A percentile compares a stretch with the other conserved stretches of the same genome.
Evolutionary conservation across 2,888 invertebrate genomes (phyloP).

Genomic region (Emmelina monodactyla): DNA sequence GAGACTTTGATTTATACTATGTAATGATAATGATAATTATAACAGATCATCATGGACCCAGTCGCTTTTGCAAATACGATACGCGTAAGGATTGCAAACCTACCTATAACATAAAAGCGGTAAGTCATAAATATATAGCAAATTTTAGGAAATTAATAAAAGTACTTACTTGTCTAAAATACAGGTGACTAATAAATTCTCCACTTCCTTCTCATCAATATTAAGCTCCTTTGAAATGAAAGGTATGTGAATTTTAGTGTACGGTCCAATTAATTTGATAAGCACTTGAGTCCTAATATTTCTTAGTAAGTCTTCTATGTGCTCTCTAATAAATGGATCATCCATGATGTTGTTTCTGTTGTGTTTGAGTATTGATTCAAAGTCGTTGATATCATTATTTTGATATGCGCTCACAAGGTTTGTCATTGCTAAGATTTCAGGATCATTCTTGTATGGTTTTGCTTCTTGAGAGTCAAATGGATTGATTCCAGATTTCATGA

Average conservation of each 20-base stretch:
- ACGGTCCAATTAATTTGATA: constrained; percentile 96
- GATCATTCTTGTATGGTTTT: constrained; percentile 99
- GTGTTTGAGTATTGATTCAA: constrained; percentile 93
- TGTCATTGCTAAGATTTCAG: constrained; percentile 99
- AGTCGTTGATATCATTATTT: constrained; percentile 97
- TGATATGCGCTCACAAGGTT: constrained; percentile 97
- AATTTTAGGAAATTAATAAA: too few relatives aligned
- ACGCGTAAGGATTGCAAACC: too few relatives aligned
- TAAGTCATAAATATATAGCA: too few relatives aligned
- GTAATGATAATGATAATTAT: too few relatives aligned
- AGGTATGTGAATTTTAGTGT: constrained; percentile 97
- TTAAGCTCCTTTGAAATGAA: constrained; percentile 96
- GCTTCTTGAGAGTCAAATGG: constrained; percentile 99
- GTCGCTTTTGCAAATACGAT: too few relatives aligned
- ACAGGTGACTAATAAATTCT: constrained; percentile 95
- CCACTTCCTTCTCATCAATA: constrained; percentile 94
- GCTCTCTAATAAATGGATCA: constrained; percentile 97
- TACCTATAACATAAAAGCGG: too few relatives aligned
- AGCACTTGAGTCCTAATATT: constrained; percentile 98
- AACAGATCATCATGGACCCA: too few relatives aligned
- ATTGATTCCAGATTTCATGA: constrained; percentile 99
- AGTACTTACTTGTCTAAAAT: constrained; percentile 91
- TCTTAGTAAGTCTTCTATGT: constrained; percentile 94
- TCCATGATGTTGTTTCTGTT: constrained; percentile 96
- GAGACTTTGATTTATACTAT: too few relatives aligned